A percentile compares a stretch with the other conserved stretches of the same genome.
Conservation (phyloP, 2,797 vertebrate species). For the Orientallactaga sibirica region DNA sequence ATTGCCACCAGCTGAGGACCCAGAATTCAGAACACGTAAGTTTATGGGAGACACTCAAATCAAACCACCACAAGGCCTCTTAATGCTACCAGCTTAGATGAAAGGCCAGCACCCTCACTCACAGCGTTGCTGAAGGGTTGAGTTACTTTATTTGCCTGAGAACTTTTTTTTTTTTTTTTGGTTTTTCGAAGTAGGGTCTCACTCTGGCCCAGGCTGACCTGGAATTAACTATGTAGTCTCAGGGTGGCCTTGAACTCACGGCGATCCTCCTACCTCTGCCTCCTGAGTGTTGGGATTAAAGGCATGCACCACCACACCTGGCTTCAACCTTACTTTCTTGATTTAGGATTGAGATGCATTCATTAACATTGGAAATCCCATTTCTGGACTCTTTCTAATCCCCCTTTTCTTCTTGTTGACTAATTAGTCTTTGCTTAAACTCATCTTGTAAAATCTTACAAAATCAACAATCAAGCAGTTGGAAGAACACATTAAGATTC, state of each 20-base stretch:
- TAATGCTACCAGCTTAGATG: not conserved
- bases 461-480: not conserved
- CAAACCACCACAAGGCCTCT: not conserved
- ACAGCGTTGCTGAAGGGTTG: not conserved
- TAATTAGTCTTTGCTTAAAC: not conserved
- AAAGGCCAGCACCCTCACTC: not conserved
- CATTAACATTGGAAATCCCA: not conserved
- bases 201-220: too few relatives aligned
- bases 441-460: constrained; percentile 6
- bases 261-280: too few relatives aligned
- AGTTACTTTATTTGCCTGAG: constrained; percentile 2
- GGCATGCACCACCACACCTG: too few relatives aligned
- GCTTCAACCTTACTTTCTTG: not conserved
- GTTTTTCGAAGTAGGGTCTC: too few relatives aligned
- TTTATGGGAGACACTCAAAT: too few relatives aligned
- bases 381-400: not conserved
- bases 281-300: too few relatives aligned
- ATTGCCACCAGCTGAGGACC: too few relatives aligned
- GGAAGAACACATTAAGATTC: not conserved
- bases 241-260: too few relatives aligned
- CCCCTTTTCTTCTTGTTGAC: not conserved
- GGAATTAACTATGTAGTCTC: too few relatives aligned
- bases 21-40: too few relatives aligned
- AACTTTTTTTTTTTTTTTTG: not conserved
- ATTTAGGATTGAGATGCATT: not conserved